Evolutionary conservation across 1,140 invertebrate genomes (phyloP), one percentile per base, ranked within the genome.

Genomic region (Sarcophaga bullata): DNA sequence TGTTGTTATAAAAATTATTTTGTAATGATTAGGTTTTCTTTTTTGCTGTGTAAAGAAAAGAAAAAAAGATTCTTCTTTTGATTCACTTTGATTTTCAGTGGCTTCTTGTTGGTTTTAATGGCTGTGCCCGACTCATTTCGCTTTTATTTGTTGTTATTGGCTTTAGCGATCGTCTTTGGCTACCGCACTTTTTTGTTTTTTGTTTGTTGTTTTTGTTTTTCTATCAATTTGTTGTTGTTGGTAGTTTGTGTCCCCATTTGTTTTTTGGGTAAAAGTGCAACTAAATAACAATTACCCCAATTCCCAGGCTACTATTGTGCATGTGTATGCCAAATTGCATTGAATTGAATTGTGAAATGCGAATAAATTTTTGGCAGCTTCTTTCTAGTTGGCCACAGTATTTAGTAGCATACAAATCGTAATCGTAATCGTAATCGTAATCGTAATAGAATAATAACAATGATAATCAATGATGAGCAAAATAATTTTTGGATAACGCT

Each of bases 251-350:
- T 86, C 86, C 87, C 85, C 86, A 86, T 84, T 84, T 86, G 25
- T 78, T 58, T 78, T 58, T 86, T 84, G 85, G 86, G 84, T 87
- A 88, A 86, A 88, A 88, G 85, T 88, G 87, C 87, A 88, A 85
- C 87, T 88, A 86, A 88, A 86, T 85, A 88, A 87, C 87, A 88
- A 88, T 88, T 88, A 88, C 86, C 87, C 87, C 85, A 88, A 85
- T 88, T 88, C 87, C 87, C 86, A 86, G 85, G 86, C 85, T 84
- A 76, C 84, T 88, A 13, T 80, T 62, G 73, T 17, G n/a, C 13
- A 37, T 37, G 11, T 75, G 72, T 49, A n/a, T 15, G n/a, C 48
- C n/a, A 17, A 47, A 75, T 47, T 75, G 8, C 15, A 48, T 75
- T 75, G 8, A 48, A 48, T 75, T 49, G 37, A 49, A 48, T 47